These are phyloP conservation scores for Pristionchus entomophagus DNA, from an alignment of 2,888 invertebrate species.

Conservation along the genomic window DNA sequence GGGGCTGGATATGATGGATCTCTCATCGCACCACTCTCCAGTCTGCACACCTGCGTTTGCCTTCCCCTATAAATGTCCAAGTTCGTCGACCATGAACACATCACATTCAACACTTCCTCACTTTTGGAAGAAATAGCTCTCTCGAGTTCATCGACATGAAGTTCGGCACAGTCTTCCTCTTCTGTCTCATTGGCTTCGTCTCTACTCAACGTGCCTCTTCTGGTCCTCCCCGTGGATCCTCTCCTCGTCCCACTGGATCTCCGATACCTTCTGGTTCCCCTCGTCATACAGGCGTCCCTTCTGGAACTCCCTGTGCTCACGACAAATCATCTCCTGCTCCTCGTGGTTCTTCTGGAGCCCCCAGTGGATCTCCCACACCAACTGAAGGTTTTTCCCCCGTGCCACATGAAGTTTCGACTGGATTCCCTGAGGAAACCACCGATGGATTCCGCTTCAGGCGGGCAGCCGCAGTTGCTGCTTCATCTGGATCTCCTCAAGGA, in stretches of 20 bases:
- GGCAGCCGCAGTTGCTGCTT: not conserved
- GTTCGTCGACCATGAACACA: constrained; percentile 25
- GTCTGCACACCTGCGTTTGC: not conserved
- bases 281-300: not conserved
- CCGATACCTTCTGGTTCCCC: not conserved
- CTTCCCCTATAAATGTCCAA: not conserved
- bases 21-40: not conserved
- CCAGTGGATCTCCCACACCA: not conserved
- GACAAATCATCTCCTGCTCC: not conserved
- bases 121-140: not conserved
- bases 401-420: not conserved
- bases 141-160: not conserved
- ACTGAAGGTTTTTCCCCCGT: not conserved
- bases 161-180: not conserved
- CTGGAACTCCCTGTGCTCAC: not conserved
- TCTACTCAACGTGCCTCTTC: not conserved
- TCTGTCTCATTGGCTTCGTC: constrained; percentile 1
- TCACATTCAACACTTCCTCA: constrained; percentile 40
- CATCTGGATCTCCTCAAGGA: not conserved
- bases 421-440: not conserved
- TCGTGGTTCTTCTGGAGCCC: not conserved
- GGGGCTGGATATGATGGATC: constrained; percentile 24
- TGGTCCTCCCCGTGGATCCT: not conserved
- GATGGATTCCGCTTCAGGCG: not conserved
- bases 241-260: not conserved